phyloP scores from a whole-genome alignment of 1,140 invertebrate genomes.

The Bombus sylvicola region DNA sequence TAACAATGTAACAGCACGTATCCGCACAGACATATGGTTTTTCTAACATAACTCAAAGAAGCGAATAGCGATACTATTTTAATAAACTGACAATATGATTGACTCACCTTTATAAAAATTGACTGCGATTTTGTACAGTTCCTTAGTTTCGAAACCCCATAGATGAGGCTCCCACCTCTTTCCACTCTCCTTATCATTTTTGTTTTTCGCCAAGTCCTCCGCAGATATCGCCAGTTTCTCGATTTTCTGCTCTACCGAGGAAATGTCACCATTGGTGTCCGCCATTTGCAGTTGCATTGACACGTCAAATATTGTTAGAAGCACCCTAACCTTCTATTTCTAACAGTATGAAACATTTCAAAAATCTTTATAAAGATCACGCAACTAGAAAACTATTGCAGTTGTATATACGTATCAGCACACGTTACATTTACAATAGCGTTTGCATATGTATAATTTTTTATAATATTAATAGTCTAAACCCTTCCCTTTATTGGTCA shows the following conservation, averaged over 20 bases:
- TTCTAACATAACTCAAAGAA: background rate
- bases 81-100: slow-evolving; percentile 18
- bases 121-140: slow-evolving; percentile 93
- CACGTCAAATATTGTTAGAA: slow-evolving; percentile 70
- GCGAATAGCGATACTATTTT: background rate
- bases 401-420: background rate
- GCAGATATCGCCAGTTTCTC: slow-evolving; percentile 70
- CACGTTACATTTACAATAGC: background rate
- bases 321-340: slow-evolving; percentile 7
- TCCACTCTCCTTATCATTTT: slow-evolving; percentile 37
- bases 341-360: background rate
- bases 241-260: slow-evolving; percentile 71
- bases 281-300: slow-evolving; percentile 77
- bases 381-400: background rate
- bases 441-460: background rate
- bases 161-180: slow-evolving; percentile 72
- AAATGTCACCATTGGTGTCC: slow-evolving; percentile 72
- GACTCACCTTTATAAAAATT: slow-evolving; percentile 94
- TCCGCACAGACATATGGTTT: background rate
- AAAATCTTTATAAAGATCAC: background rate
- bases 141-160: slow-evolving; percentile 81
- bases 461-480: background rate
- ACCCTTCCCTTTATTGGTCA: background rate
- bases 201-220: slow-evolving; percentile 47
- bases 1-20: background rate